These are phyloP conservation scores for Petrosia ficiformis DNA, from an alignment of 37 sponge, comb jelly and placozoan species.

Conservation along the genomic window DNA sequence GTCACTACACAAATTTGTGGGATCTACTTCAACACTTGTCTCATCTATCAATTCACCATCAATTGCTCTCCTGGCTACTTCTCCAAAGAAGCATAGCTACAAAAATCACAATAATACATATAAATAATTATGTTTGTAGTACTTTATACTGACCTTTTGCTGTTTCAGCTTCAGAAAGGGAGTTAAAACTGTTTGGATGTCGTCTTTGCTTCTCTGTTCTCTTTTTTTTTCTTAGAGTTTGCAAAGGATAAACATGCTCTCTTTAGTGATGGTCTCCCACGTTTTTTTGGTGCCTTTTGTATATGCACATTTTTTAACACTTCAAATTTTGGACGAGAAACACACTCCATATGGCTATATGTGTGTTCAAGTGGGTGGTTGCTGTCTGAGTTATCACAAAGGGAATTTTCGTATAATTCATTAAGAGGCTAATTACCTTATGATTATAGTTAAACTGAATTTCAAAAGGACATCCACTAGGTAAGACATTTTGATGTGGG, in stretches of 20 bases:
- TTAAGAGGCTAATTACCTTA: too few species aligned
- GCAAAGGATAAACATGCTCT: not conserved
- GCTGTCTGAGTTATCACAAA: too few species aligned
- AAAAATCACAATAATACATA: too few species aligned
- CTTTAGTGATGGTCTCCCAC: not conserved
- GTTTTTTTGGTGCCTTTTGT: not conserved
- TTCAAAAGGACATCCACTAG: conserved; percentile 1
- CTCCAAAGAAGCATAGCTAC: too few species aligned
- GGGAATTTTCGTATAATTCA: too few species aligned
- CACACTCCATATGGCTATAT: not conserved
- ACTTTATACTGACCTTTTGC: not conserved
- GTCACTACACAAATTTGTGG: not conserved
- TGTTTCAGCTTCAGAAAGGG: not conserved
- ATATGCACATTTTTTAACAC: not conserved
- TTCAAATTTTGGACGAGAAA: not conserved
- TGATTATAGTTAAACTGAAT: conserved; percentile 14
- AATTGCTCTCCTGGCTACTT: not conserved
- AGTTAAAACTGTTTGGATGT: not conserved
- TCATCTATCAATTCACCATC: not conserved
- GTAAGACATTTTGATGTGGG: conserved; percentile 8
- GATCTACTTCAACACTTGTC: not conserved
- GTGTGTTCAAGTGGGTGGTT: too few species aligned
- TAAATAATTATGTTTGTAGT: not conserved
- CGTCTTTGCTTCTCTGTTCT: not conserved
- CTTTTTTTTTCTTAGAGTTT: not conserved